Conservation (phyloP, 2,888 invertebrate genomes). For the Amitus sp. region DNA sequence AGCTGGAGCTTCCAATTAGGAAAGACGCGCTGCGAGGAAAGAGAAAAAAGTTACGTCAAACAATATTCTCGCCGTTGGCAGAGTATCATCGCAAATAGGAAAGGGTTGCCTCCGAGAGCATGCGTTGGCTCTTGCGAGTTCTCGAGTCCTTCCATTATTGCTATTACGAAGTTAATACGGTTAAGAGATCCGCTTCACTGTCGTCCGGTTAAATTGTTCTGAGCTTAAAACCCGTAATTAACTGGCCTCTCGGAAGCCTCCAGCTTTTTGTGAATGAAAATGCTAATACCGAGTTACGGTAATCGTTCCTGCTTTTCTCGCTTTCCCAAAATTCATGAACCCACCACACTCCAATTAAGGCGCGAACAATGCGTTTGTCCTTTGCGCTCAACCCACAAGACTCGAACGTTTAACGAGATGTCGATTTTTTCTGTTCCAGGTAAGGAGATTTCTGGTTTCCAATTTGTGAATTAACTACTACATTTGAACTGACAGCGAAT, state of each 20-base stretch:
- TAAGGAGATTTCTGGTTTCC: background rate
- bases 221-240: slow-evolving; percentile 45
- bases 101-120: slow-evolving; percentile 12
- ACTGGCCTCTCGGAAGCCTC: slow-evolving; percentile 22
- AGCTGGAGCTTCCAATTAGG: no score
- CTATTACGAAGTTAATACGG: slow-evolving; percentile 31
- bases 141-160: slow-evolving; percentile 1
- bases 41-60: no score
- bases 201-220: slow-evolving; percentile 34
- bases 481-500: background rate
- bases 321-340: no score
- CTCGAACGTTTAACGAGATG: background rate
- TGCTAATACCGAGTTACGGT: no score
- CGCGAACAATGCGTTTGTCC: no score
- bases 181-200: slow-evolving; percentile 40
- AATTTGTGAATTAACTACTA: no score
- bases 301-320: no score
- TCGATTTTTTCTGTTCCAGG: background rate
- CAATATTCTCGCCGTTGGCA: no score
- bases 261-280: no score
- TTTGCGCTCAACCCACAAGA: background rate
- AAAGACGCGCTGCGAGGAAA: no score
- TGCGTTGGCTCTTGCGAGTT: slow-evolving; percentile 12
- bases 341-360: no score
- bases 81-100: background rate